Base-by-base conservation (phyloP, 2,888 invertebrate species). In the Phyllotreta striolata region DNA sequence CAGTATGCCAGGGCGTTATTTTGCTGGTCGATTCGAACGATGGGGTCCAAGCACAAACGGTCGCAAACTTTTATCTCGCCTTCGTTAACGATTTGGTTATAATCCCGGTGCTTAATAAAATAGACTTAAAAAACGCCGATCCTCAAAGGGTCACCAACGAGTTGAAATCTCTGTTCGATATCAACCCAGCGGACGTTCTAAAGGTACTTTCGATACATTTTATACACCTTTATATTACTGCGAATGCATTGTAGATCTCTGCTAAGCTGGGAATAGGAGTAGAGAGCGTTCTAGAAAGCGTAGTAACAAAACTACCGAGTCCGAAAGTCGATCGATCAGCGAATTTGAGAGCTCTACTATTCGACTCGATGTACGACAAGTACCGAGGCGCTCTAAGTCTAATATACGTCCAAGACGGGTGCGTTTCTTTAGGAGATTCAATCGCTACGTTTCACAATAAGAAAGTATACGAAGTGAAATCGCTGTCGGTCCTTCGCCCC, bases 41-140 rank as follows among this genome's bases (percentile, higher is more conserved):
- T 85, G 93, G 93, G 6, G 90, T 97, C 1, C 96, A 98, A 84
- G 98, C 98, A 0, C 98, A 99, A 83, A 99, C 98, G 0, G 95
- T 98, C 1, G 97, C 98, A 10, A 98, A 98, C 76, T 97, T 95
- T 82, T 92, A 93, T 79, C 82, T 98, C 67, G 97, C 98, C 0
- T 92, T 92, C 81, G 89, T 88, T 56, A 88, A 88, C 70, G 89
- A 96, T 73, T 82, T 98, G 57, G 82, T 85, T 0, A 90, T 98
- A 63, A 89, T 98, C 75, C 97, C 98, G 0, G 95, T 96, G 0
- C 84, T 99, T 39, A 99, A 98, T 82, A 99, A 99, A 85, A 95
- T 98, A 62, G 98, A 99, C 80, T 85, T 98, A 59, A 94, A 95
- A 73, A 88, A 92, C 80, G 96, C 97, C 0, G 84, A 96, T 78